Base-by-base conservation (phyloP, 2,888 invertebrate species). In the Ethmia dodecea region DNA sequence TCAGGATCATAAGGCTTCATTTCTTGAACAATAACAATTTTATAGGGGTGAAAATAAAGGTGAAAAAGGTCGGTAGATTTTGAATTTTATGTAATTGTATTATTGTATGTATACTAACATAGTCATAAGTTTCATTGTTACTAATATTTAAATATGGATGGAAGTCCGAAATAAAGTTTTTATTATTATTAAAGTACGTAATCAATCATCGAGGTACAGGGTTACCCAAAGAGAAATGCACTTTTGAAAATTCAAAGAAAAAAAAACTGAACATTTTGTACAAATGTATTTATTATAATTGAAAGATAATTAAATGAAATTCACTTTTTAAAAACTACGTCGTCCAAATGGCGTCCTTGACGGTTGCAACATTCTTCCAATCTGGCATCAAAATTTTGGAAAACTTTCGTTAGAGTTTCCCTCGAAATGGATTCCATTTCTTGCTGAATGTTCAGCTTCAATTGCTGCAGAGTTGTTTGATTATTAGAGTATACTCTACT, bases 341-440 rank as follows among this genome's bases (percentile, higher is more conserved):
- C 5, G 18, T 18, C 18, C 18, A 18, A 18, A 8, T 18, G 18
- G 8, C 8, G 4, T 18, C 18, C 18, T 18, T 18, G 18, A 18
- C 18, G 18, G 18, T 18, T 4, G 8, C 18, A 18, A 5, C 18
- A 18, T 18, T 8, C n/a, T n/a, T n/a, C n/a, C n/a, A n/a, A n/a
- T n/a, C n/a, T n/a, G n/a, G n/a, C n/a, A n/a, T n/a, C n/a, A n/a
- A 18, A 18, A 18, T 5, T 18, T 18, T 26, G 5, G 13, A 28
- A 13, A 13, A 28, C 14, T 28, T 28, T 12, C 13, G 14, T 13
- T 8, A 28, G 14, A 28, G 18, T 18, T 30, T n/a, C 10, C 18
- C 18, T 30, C 12, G 30, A 30, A 30, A 30, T 28, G 28, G 28
- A 28, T 28, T 28, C 13, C 28, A 28, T 28, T 32, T 33, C 31